Conservation (phyloP, 2,888 invertebrate species). For the Parnassius apollo region DNA sequence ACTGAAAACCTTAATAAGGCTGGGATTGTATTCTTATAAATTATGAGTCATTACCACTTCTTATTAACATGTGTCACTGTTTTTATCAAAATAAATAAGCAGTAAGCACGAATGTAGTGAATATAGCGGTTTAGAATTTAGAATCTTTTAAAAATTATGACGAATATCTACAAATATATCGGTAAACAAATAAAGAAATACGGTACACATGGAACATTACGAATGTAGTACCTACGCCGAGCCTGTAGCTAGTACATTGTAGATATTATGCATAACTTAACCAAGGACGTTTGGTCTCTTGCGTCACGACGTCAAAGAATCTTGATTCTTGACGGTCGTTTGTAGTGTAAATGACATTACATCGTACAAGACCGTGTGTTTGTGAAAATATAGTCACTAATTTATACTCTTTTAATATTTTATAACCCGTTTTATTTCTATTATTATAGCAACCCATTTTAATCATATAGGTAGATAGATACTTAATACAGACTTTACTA, state of each 20-base stretch:
- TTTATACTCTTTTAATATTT: too few species aligned
- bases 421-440: too few species aligned
- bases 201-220: neutral
- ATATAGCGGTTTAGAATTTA: constrained; percentile 4
- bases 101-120: neutral
- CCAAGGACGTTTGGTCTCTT: constrained; percentile 22
- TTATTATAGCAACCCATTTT: too few species aligned
- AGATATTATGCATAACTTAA: constrained; percentile 23
- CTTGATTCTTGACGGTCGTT: constrained; percentile 18
- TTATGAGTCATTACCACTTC: constrained; percentile 13
- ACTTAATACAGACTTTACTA: too few species aligned
- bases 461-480: too few species aligned
- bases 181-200: constrained; percentile 17
- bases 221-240: constrained; percentile 5
- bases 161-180: constrained; percentile 16
- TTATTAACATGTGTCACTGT: constrained; percentile 5
- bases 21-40: constrained; percentile 9
- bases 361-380: too few species aligned
- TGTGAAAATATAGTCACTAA: too few species aligned
- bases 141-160: constrained; percentile 5
- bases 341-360: constrained; percentile 10
- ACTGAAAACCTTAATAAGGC: constrained; percentile 19
- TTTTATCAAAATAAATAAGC: constrained; percentile 4
- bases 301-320: constrained; percentile 17
- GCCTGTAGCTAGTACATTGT: constrained; percentile 14